Base-by-base conservation (phyloP, 2,113 vertebrate genomes). In the Saiga tatarica region DNA sequence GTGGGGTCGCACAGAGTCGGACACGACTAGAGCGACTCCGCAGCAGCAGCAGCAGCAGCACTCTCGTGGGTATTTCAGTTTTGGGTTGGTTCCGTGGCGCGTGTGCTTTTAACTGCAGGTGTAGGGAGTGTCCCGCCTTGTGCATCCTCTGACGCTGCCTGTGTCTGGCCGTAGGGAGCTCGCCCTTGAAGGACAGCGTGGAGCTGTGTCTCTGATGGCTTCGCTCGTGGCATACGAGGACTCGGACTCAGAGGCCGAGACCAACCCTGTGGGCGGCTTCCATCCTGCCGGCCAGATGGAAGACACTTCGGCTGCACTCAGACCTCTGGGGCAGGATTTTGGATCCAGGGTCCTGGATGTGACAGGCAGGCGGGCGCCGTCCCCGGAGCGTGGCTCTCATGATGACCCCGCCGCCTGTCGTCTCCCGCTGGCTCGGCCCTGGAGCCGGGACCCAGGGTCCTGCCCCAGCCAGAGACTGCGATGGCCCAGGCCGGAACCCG, bases 151-250 rank as follows among this genome's bases (percentile, higher is more conserved):
- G 79, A 97, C 16, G 0, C 26, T 39, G 89, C 4, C 50, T 60
- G n/a, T 79, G 19, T 67, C 88, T 52, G 85, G 28, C 62, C 71
- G n/a, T 74, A 98, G 97, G 96, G n/a, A 39, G 60, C 45, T 33
- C 28, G 16, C 15, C 12, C 13, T 45, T 2, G 6, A 39, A 52
- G 30, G n/a, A 50, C 82, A 23, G 30, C 36, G 14, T 36, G 83
- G 47, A 39, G 36, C 50, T 8, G 84, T 67, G 16, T 94, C 57
- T 76, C 2, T 1, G 1, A 99, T 99, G 99, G 99, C 98, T 90
- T 99, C 99, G 0, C 97, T 99, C 96, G 99, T 99, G 98, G 99
- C 99, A 60, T 99, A 99, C 93, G 99, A 99, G 7, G 99, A 99
- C 91, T 99, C 99, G 8, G 99, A 99, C 92, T 99, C 99, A 5